Evolutionary conservation across 2,113 vertebrate genomes (phyloP).

Genomic region (Mustela lutreola): DNA sequence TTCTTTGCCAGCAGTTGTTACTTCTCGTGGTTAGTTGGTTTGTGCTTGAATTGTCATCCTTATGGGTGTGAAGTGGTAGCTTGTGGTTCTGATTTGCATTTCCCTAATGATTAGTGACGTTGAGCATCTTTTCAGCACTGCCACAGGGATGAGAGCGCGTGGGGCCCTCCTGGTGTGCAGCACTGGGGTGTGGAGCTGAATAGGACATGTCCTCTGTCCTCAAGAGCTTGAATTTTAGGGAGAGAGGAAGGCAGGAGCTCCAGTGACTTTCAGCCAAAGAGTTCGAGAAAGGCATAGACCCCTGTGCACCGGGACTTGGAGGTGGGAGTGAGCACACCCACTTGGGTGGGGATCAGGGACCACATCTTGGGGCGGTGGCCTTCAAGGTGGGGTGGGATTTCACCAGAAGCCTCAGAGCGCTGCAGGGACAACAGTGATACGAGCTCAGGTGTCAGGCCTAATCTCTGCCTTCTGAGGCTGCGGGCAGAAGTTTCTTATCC

Average conservation of each 20-base stretch:
- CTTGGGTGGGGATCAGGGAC: not conserved
- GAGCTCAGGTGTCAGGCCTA: not conserved
- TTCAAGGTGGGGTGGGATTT: not conserved
- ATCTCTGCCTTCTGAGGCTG: not conserved
- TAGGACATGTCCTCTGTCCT: not conserved
- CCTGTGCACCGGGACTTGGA: not conserved
- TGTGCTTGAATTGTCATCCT: not conserved
- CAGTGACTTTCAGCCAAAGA: not conserved
- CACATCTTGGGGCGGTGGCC: not conserved
- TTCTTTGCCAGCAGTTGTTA: not conserved
- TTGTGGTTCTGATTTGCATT: not conserved
- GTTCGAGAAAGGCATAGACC: not conserved
- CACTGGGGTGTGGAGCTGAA: not conserved
- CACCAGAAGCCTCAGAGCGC: constrained; percentile 11
- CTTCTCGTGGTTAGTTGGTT: not conserved
- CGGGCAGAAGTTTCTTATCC: not conserved
- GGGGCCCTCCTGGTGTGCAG: not conserved
- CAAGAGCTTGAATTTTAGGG: not conserved
- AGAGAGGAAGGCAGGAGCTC: not conserved
- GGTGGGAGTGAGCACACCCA: not conserved
- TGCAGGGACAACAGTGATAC: not conserved
- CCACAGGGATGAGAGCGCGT: not conserved
- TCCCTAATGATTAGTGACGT: not conserved
- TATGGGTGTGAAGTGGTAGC: not conserved
- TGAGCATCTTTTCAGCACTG: not conserved